phyloP scores from a whole-genome alignment of 2,113 vertebrate genomes.

The Nothocercus julius region DNA sequence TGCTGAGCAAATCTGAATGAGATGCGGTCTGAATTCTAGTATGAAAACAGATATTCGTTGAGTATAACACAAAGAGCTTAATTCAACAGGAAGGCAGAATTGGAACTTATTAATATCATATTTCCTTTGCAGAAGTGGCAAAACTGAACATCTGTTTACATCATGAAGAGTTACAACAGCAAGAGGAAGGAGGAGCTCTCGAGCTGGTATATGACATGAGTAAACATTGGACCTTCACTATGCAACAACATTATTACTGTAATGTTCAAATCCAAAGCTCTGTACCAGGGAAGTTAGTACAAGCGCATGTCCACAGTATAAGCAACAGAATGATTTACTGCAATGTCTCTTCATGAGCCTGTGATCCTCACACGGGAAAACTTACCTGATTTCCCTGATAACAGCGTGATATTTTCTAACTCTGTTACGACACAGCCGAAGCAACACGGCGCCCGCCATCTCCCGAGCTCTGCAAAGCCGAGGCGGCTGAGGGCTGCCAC shows the following conservation, averaged over 20 bases:
- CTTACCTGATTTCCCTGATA: background rate
- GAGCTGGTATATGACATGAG: background rate
- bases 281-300: background rate
- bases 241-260: background rate
- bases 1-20: background rate
- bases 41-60: background rate
- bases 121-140: background rate
- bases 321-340: background rate
- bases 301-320: background rate
- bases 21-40: background rate
- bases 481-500: background rate
- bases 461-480: background rate
- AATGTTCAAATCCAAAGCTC: too few species aligned
- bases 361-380: background rate
- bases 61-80: background rate
- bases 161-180: background rate
- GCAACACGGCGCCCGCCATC: accelerated
- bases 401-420: background rate
- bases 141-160: background rate
- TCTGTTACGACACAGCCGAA: background rate
- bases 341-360: background rate
- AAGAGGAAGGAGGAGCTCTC: background rate
- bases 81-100: background rate
- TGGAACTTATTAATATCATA: background rate
- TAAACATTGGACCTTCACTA: background rate